Conservation (phyloP, 2,113 vertebrate species). For the Toxotes chatareus region DNA sequence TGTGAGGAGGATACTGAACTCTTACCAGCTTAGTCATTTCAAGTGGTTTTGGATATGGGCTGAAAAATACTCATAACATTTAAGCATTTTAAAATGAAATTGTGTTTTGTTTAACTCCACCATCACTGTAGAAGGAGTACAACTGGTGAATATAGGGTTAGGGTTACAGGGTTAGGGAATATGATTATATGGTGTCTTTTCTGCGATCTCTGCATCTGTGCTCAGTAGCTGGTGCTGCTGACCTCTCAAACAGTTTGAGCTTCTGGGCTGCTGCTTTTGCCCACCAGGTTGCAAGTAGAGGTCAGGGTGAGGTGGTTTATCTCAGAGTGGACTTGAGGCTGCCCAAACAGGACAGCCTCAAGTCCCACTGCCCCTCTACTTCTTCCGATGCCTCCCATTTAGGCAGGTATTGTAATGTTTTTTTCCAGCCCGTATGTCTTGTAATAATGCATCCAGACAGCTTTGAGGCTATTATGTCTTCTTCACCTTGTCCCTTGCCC, state of each 20-base stretch:
- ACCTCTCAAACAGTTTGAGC: too few species aligned
- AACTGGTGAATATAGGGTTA: too few species aligned
- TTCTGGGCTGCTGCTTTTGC: too few species aligned
- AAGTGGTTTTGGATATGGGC: not conserved
- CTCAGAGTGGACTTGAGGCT: too few species aligned
- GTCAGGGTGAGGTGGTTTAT: too few species aligned
- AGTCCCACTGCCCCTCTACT: not conserved
- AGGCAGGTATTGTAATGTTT: not conserved
- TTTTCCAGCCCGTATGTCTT: not conserved
- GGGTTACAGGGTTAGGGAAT: too few species aligned
- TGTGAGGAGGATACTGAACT: constrained; percentile 16
- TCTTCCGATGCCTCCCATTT: not conserved
- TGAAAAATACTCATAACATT: not conserved
- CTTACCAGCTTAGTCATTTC: constrained; percentile 24
- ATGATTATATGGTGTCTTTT: too few species aligned
- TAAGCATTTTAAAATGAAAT: not conserved
- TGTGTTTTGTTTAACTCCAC: not conserved
- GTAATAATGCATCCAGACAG: not conserved
- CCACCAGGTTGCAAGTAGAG: too few species aligned
- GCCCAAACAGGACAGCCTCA: too few species aligned
- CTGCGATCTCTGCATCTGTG: too few species aligned
- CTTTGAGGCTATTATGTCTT: not conserved
- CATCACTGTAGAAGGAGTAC: not conserved
- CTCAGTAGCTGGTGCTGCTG: too few species aligned
- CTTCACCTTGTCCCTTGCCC: not conserved